Conservation (phyloP, 2,888 invertebrate species). For the Ryuthela nishihirai region DNA sequence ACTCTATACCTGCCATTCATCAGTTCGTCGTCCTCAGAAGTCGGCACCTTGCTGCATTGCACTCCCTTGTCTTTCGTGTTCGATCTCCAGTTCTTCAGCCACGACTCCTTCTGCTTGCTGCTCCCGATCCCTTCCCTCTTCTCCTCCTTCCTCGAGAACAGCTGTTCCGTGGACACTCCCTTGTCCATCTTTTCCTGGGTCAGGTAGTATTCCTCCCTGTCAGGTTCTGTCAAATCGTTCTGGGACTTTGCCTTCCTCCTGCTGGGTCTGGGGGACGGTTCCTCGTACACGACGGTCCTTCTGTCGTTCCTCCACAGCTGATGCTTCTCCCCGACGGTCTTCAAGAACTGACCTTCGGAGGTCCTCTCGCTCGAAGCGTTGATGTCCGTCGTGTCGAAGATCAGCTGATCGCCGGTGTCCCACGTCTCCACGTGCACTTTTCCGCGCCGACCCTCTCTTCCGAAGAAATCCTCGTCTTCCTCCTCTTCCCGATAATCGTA, state of each 20-base stretch:
- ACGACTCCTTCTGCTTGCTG: slow-evolving; percentile 27
- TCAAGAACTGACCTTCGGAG: slow-evolving; percentile 26
- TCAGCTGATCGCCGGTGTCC: slow-evolving; percentile 29
- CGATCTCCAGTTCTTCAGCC: slow-evolving; percentile 20
- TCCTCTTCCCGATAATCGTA: too few relatives aligned
- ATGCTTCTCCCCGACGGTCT: slow-evolving; percentile 29
- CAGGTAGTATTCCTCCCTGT: slow-evolving; percentile 4
- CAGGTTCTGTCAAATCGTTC: slow-evolving; percentile 21
- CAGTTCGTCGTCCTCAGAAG: slow-evolving; percentile 16
- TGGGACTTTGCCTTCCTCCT: slow-evolving; percentile 30
- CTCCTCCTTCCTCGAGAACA: slow-evolving; percentile 16
- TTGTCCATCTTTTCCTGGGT: slow-evolving; percentile 24
- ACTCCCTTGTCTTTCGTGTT: slow-evolving; percentile 36
- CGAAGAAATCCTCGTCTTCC: slow-evolving; percentile 14
- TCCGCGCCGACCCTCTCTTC: slow-evolving; percentile 4
- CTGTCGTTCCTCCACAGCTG: slow-evolving; percentile 33
- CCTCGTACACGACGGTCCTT: slow-evolving; percentile 22
- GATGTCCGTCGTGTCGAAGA: slow-evolving; percentile 23
- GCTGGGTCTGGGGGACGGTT: slow-evolving; percentile 15
- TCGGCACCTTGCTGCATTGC: slow-evolving; percentile 24
- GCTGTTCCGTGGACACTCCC: slow-evolving; percentile 25
- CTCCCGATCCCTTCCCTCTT: slow-evolving; percentile 13
- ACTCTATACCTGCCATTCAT: slow-evolving; percentile 24
- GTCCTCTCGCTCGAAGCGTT: slow-evolving; percentile 18
- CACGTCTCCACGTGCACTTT: slow-evolving; percentile 29